Conservation (phyloP, 2,113 vertebrate genomes). For the Dicerorhinus sumatrensis region DNA sequence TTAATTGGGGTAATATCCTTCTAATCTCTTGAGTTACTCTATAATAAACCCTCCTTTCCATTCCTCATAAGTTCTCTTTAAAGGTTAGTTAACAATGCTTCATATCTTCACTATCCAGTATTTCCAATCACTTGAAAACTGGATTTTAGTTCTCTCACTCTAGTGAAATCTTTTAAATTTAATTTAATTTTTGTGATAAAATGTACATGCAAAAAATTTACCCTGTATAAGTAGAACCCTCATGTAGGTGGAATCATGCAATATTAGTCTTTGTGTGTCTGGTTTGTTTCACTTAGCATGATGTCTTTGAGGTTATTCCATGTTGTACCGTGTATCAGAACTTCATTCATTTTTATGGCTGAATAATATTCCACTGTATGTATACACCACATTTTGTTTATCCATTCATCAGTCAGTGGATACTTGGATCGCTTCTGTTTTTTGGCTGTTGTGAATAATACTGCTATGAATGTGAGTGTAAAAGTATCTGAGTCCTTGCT, state of each 20-base stretch:
- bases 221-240: background rate
- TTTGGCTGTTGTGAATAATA: background rate
- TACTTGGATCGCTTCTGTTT: background rate
- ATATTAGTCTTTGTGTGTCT: background rate
- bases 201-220: background rate
- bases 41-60: background rate
- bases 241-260: background rate
- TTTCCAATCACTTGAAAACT: conserved; percentile 29
- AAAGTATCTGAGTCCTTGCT: background rate
- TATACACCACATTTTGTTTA: background rate
- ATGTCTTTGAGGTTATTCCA: background rate
- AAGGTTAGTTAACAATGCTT: background rate
- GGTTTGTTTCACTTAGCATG: background rate
- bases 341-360: background rate
- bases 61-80: background rate
- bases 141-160: background rate
- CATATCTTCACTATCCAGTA: background rate
- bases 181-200: conserved; percentile 27
- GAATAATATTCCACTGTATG: background rate
- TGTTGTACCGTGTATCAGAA: background rate
- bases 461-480: background rate
- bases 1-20: background rate
- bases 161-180: background rate
- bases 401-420: background rate
- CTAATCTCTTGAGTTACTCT: background rate